These are phyloP conservation scores for Amphiprion clarkii DNA, from an alignment of 2,797 vertebrate genomes.

Conservation along the genomic window DNA sequence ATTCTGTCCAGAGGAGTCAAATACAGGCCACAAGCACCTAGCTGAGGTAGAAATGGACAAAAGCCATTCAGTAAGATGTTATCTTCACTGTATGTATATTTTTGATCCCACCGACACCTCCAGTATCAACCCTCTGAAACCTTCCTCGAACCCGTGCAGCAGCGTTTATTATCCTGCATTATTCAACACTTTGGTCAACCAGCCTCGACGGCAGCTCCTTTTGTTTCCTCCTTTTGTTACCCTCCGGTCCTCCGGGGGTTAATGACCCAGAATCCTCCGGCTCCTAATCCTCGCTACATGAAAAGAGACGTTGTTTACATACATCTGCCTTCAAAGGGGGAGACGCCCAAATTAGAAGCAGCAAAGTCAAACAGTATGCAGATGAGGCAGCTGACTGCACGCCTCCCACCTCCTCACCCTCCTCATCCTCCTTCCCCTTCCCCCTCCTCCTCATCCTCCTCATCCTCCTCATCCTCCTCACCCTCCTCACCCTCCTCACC, in stretches of 20 bases:
- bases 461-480: neutral
- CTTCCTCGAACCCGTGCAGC: too few relatives aligned
- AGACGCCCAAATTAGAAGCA: slow-evolving; percentile 65
- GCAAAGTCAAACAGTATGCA: slow-evolving; percentile 72
- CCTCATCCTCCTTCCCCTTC: neutral
- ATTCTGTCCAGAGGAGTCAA: too few relatives aligned
- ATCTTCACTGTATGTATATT: too few relatives aligned
- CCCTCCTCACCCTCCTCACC: slow-evolving; percentile 3
- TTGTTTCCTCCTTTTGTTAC: slow-evolving; percentile 50
- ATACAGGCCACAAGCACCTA: too few relatives aligned
- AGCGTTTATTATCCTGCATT: neutral
- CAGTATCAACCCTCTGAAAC: neutral
- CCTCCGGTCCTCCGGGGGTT: slow-evolving; percentile 57
- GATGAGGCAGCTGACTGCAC: slow-evolving; percentile 69
- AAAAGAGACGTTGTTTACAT: slow-evolving; percentile 74
- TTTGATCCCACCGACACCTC: too few relatives aligned
- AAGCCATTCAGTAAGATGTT: too few relatives aligned
- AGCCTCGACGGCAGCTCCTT: slow-evolving; percentile 1
- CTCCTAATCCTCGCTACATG: slow-evolving; percentile 64
- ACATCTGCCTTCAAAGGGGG: slow-evolving; percentile 71
- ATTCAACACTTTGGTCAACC: neutral
- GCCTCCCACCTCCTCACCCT: slow-evolving; percentile 37
- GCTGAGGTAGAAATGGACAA: too few relatives aligned
- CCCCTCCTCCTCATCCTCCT: slow-evolving; percentile 8
- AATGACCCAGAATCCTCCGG: slow-evolving; percentile 69